These are phyloP conservation scores for Trichoplusia ni DNA, from an alignment of 1,140 invertebrate genomes.

Conservation along the genomic window DNA sequence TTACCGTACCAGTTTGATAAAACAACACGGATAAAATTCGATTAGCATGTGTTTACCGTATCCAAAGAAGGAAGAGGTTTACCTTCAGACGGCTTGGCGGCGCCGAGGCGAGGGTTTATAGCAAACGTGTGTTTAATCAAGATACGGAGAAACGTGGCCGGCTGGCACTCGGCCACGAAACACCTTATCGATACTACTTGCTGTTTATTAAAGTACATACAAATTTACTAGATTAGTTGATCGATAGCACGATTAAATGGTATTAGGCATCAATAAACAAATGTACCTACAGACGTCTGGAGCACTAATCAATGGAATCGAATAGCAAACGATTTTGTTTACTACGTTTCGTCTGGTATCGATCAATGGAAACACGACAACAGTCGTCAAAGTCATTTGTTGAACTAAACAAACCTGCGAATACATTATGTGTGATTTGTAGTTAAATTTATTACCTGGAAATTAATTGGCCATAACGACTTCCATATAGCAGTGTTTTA, in stretches of 20 bases:
- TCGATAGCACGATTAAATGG: too few species aligned
- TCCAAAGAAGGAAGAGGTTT: conserved; percentile 54
- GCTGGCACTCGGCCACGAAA: conserved; percentile 36
- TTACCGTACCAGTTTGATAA: conserved; percentile 12
- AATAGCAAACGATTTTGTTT: too few species aligned
- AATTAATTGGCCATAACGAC: conserved; percentile 6
- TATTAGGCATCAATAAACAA: too few species aligned
- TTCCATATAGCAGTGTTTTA: not conserved
- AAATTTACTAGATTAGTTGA: conserved; percentile 29
- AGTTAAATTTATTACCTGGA: conserved; percentile 1
- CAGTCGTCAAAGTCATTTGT: too few species aligned
- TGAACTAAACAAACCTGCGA: too few species aligned
- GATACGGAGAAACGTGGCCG: conserved; percentile 10
- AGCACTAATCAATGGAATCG: too few species aligned
- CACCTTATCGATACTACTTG: conserved; percentile 3
- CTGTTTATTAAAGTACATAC: conserved; percentile 31
- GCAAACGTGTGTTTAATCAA: conserved; percentile 35
- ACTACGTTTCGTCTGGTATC: too few species aligned
- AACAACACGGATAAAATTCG: conserved; percentile 17
- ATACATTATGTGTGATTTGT: not conserved
- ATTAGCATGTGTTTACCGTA: conserved; percentile 54
- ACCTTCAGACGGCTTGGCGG: conserved; percentile 69
- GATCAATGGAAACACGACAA: too few species aligned
- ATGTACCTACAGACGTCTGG: too few species aligned
- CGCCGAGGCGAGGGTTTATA: conserved; percentile 28